Evolutionary conservation across 2,113 vertebrate genomes (phyloP).

Genomic region (Malurus elegans): DNA sequence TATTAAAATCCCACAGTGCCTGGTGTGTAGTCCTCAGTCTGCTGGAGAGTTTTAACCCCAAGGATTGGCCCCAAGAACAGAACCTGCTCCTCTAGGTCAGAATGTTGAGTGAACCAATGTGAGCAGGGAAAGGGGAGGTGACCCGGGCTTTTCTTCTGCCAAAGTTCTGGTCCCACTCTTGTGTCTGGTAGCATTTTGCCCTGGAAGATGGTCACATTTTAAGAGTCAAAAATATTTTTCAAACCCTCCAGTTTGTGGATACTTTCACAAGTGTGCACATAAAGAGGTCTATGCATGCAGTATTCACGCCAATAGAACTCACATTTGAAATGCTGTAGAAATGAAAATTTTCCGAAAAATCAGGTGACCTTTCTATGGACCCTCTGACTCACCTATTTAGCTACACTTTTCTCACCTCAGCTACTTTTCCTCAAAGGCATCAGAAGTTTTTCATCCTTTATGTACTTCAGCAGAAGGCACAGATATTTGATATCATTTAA

Average conservation of each 20-base stretch:
- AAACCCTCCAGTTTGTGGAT: fast-evolving
- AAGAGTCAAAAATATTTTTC: not conserved
- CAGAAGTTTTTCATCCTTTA: not conserved
- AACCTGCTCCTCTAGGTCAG: not conserved
- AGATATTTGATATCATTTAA: not conserved
- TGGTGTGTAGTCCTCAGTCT: not conserved
- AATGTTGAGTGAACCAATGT: not conserved
- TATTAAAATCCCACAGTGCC: not conserved
- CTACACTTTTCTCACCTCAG: not conserved
- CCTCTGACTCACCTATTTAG: not conserved
- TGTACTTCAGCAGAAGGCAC: not conserved
- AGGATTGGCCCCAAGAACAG: not conserved
- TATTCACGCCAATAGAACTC: not conserved
- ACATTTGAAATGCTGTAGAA: not conserved
- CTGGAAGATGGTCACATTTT: not conserved
- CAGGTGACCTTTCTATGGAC: not conserved
- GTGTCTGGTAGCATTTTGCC: not conserved
- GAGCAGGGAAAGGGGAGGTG: not conserved
- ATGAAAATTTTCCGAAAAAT: not conserved
- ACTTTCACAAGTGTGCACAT: not conserved
- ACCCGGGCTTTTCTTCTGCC: not conserved
- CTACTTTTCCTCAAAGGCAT: not conserved
- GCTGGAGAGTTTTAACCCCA: not conserved
- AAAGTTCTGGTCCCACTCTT: not conserved
- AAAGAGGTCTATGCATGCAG: not conserved